phyloP scores from a whole-genome alignment of 2,888 invertebrate species.

The Tetheella fluctuosa region DNA sequence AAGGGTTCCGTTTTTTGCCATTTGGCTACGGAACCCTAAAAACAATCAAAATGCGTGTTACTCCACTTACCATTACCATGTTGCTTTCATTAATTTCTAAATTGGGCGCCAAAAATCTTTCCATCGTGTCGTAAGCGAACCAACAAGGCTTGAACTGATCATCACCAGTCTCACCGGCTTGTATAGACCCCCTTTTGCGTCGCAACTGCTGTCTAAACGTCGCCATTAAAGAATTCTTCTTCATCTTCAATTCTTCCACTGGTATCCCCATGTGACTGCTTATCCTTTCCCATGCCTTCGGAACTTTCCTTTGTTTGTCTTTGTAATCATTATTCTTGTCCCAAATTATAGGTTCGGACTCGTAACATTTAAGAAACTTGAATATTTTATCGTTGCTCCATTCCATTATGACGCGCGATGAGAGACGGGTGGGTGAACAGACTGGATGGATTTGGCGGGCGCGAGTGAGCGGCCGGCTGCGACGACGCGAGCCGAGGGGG shows the following conservation, averaged over 20 bases:
- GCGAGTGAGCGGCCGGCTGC: not conserved
- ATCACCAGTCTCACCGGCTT: not conserved
- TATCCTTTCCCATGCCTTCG: conserved; percentile 5
- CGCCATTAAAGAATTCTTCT: conserved; percentile 13
- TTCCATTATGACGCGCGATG: not conserved
- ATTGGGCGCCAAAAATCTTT: not conserved
- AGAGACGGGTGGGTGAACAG: not conserved
- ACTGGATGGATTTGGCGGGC: not conserved
- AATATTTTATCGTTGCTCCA: conserved; percentile 4
- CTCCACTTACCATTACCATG: not conserved
- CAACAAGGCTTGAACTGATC: not conserved
- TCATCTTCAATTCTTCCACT: not conserved
- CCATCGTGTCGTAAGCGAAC: conserved; percentile 2
- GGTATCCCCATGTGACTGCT: not conserved
- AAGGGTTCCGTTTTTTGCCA: too few species aligned
- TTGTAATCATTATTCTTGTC: not conserved
- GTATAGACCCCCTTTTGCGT: not conserved
- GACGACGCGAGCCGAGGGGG: not conserved
- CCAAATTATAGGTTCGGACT: conserved; percentile 10
- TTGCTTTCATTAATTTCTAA: not conserved
- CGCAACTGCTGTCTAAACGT: conserved; percentile 2
- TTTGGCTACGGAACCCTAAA: too few species aligned
- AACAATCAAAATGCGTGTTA: not conserved
- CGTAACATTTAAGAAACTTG: conserved; percentile 6
- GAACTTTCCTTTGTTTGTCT: not conserved